These are phyloP conservation scores for Plagodis pulveraria DNA, from an alignment of 2,888 invertebrate genomes.

Conservation along the genomic window DNA sequence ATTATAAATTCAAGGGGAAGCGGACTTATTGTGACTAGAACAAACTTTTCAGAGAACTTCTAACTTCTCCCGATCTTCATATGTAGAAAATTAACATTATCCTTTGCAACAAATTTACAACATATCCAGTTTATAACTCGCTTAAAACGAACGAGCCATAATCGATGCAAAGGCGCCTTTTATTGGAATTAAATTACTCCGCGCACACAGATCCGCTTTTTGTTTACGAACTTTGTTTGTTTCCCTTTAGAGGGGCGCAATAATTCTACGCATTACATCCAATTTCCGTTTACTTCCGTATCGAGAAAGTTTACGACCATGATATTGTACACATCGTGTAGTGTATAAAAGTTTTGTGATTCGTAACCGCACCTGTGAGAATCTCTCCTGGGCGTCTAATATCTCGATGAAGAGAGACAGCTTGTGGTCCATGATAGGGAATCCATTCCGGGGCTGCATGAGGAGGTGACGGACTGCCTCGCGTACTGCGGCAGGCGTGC, in stretches of 20 bases:
- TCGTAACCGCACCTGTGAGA: constrained; percentile 88
- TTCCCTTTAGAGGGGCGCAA: constrained; percentile 10
- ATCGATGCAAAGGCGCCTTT: constrained; percentile 33
- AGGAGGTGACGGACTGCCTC: constrained; percentile 89
- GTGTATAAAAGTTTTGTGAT: neutral
- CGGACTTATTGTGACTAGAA: constrained; percentile 42
- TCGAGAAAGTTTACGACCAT: constrained; percentile 15
- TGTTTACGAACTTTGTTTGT: constrained; percentile 34
- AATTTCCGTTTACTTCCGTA: constrained; percentile 13
- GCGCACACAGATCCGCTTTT: constrained; percentile 37
- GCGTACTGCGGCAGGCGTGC: constrained; percentile 87
- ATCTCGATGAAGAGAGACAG: constrained; percentile 92
- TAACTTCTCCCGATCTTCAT: constrained; percentile 17
- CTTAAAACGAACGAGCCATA: constrained; percentile 34
- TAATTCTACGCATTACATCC: constrained; percentile 25
- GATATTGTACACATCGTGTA: constrained; percentile 12
- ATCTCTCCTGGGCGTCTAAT: constrained; percentile 91
- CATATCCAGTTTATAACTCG: constrained; percentile 24
- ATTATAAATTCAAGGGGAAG: constrained; percentile 46
- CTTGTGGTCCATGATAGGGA: constrained; percentile 91
- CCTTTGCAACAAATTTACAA: constrained; percentile 25
- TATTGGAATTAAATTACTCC: constrained; percentile 41
- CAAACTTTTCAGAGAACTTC: constrained; percentile 33
- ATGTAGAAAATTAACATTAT: constrained; percentile 23
- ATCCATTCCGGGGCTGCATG: constrained; percentile 89